Percentiles rank a stretch among this genome's conserved stretches.
These are phyloP conservation scores for Drosophila paranaensis DNA, from an alignment of 2,888 invertebrate genomes.

Conservation along the genomic window DNA sequence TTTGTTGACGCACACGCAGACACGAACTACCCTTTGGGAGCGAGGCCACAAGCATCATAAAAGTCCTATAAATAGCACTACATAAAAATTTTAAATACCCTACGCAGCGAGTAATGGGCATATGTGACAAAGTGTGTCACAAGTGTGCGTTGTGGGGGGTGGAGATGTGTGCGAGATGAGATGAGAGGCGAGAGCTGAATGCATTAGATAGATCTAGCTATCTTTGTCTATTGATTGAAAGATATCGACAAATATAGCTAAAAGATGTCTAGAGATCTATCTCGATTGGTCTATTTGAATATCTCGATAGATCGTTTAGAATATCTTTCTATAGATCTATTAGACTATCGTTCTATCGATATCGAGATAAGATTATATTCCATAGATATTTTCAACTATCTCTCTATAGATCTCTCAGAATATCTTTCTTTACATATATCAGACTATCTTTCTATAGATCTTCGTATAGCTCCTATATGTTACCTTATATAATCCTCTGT, in stretches of 20 bases:
- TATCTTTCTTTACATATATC: no score
- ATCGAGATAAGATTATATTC: no score
- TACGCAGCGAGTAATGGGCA: not conserved
- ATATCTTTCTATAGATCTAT: no score
- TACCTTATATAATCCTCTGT: not conserved
- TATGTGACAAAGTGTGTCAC: constrained; percentile 3
- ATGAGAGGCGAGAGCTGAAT: not conserved
- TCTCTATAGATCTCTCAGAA: no score
- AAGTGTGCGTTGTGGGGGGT: not conserved
- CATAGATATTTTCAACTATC: no score
- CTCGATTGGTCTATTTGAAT: no score
- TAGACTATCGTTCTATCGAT: no score
- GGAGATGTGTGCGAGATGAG: not conserved
- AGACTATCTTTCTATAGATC: no score
- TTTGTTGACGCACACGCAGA: constrained; percentile 15
- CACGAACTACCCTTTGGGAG: constrained; percentile 12
- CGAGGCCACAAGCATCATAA: constrained; percentile 33
- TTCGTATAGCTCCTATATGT: not conserved
- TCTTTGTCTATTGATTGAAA: not conserved
- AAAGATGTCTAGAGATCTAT: no score
- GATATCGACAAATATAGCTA: no score
- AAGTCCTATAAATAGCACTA: constrained; percentile 23
- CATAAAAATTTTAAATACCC: constrained; percentile 23
- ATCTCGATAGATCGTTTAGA: no score
- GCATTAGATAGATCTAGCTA: not conserved